Evolutionary conservation across 2,888 invertebrate genomes (phyloP), one percentile per base, ranked within the genome.

Genomic region (Parascotia fuliginaria): DNA sequence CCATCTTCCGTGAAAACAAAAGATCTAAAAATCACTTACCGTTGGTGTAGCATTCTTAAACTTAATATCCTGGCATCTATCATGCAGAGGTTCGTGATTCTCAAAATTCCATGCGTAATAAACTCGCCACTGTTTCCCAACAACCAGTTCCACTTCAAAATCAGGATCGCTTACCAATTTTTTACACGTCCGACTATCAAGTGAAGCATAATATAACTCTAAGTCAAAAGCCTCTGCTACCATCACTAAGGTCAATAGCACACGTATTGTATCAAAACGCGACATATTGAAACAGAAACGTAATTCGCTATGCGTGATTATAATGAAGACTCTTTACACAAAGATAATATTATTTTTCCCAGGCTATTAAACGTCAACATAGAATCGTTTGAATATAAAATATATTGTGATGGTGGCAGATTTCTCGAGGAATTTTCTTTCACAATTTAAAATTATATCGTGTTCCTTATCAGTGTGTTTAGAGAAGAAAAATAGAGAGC

Each of bases 111-210:
- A 44, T 9, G 24, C 22, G 19, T 84, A 83, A 43, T 84, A 87
- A 9, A 87, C 76, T 31, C 83, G 67, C 89, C 89, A 90, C 0
- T 80, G 70, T 19, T 65, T 75, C 0, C 82, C 83, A 0, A 83
- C 39, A 0, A 89, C 71, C 36, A 79, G 42, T 0, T 87, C 82
- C 0, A 72, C 59, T 16, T 84, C 82, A 38, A 88, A 89, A 42
- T 73, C 80, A 0, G 88, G 82, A 0, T 83, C 61, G 13, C 65
- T 74, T 0, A 66, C 59, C 22, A 86, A 55, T 16, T 65, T 74
- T 1, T 49, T 38, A 24, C 88, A 89, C 7, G 50, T 49, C 1
- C 65, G 64, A 4, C 22, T 1, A 19, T 42, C 14, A 24, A 9
- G 7, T 6, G 4, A 1, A 24, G 2, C 3, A 19, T 19, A 5